Percentiles rank a stretch among this genome's conserved stretches.
Evolutionary conservation across 2,888 invertebrate genomes (phyloP).

Genomic region (Girardia tigrina): DNA sequence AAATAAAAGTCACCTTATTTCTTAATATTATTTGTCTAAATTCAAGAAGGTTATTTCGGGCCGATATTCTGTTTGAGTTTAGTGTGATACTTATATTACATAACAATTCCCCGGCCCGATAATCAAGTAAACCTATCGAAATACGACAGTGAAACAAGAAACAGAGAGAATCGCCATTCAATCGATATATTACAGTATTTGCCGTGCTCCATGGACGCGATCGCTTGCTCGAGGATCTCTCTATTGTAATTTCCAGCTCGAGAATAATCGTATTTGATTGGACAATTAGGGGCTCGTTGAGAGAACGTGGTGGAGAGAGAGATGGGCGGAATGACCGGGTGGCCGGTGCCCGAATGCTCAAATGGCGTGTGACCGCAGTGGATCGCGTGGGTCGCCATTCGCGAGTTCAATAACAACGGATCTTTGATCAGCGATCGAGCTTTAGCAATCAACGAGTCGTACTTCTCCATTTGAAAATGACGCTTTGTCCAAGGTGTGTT

Average conservation of each 20-base stretch:
- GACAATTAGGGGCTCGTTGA: conserved; percentile 64
- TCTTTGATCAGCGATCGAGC: neutral
- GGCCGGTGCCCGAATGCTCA: conserved; percentile 32
- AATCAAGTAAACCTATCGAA: no score
- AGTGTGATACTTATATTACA: no score
- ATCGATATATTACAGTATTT: conserved; percentile 60
- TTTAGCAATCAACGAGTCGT: neutral
- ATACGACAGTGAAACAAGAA: no score
- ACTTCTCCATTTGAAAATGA: neutral
- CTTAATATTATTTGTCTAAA: no score
- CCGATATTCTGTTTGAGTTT: no score
- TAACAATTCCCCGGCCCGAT: no score
- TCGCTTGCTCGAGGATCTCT: conserved; percentile 68
- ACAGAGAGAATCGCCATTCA: no score
- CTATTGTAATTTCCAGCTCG: conserved; percentile 86
- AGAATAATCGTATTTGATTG: conserved; percentile 63
- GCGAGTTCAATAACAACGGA: neutral
- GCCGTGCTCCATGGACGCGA: conserved; percentile 76
- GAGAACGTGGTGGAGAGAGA: conserved; percentile 79
- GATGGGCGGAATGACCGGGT: conserved; percentile 73
- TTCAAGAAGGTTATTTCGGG: no score
- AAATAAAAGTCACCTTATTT: no score
- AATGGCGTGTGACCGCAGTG: conserved; percentile 31
- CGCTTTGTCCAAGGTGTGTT: no score
- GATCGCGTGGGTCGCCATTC: conserved; percentile 31